Conservation (phyloP, 2,797 vertebrate species). For the Falco concolor region DNA sequence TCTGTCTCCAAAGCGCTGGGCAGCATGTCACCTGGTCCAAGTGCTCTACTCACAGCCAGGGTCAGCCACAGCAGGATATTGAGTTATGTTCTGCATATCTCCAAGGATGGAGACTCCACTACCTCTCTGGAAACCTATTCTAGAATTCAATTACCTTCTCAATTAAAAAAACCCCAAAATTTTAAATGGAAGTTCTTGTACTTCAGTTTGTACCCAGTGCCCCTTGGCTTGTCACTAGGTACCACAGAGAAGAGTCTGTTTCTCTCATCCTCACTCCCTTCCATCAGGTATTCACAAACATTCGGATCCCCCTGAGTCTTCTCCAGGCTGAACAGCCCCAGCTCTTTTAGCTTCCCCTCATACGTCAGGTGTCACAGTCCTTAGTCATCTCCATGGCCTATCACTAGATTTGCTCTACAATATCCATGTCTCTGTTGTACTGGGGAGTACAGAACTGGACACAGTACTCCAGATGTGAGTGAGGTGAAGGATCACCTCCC, state of each 20-base stretch:
- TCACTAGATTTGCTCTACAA: background rate
- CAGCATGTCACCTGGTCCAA: background rate
- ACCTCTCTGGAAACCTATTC: background rate
- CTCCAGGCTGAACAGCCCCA: background rate
- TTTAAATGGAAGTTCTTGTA: background rate
- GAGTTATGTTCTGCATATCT: background rate
- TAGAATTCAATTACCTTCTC: background rate
- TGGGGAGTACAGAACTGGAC: background rate
- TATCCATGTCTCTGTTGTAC: background rate
- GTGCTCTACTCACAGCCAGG: background rate
- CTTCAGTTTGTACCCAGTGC: background rate
- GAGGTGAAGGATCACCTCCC: background rate
- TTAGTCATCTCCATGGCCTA: background rate
- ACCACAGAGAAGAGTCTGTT: background rate
- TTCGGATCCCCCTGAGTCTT: background rate
- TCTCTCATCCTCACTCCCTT: background rate
- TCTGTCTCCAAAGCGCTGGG: background rate
- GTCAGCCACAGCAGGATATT: background rate
- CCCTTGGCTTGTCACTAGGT: background rate
- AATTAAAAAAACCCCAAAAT: too few species aligned
- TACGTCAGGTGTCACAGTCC: background rate
- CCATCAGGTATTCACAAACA: background rate
- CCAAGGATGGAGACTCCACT: background rate
- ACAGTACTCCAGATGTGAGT: background rate
- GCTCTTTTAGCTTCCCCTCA: background rate